Evolutionary conservation across 2,888 invertebrate genomes (phyloP).

Genomic region (Hermaeophaga mercurialis): DNA sequence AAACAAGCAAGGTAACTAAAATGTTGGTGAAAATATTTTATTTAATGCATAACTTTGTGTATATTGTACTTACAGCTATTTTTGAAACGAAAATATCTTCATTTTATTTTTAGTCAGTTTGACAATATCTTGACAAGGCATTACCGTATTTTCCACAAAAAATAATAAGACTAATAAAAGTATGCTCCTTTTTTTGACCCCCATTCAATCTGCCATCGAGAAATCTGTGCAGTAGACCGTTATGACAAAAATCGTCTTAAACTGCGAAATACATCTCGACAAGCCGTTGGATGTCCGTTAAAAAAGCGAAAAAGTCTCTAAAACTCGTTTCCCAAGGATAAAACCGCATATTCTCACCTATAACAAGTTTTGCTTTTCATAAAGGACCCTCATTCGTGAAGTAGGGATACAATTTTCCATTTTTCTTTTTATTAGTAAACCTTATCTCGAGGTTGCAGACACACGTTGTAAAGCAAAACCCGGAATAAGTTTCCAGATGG

Average conservation of each 20-base stretch:
- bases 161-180: background rate
- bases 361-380: background rate
- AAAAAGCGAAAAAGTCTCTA: background rate
- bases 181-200: background rate
- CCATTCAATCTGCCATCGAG: background rate
- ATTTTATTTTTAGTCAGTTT: no score
- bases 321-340: background rate
- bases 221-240: background rate
- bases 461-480: background rate
- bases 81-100: no score
- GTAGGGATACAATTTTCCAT: background rate
- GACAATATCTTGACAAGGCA: no score
- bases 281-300: background rate
- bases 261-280: background rate
- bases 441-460: background rate
- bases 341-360: conserved; percentile 3
- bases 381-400: background rate
- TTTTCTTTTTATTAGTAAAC: background rate
- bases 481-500: background rate
- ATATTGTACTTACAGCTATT: no score
- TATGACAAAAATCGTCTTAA: background rate
- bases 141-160: no score
- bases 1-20: no score
- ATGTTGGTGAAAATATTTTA: no score
- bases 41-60: no score